These are phyloP conservation scores for Bombylius major DNA, from an alignment of 2,888 invertebrate genomes.

Conservation along the genomic window DNA sequence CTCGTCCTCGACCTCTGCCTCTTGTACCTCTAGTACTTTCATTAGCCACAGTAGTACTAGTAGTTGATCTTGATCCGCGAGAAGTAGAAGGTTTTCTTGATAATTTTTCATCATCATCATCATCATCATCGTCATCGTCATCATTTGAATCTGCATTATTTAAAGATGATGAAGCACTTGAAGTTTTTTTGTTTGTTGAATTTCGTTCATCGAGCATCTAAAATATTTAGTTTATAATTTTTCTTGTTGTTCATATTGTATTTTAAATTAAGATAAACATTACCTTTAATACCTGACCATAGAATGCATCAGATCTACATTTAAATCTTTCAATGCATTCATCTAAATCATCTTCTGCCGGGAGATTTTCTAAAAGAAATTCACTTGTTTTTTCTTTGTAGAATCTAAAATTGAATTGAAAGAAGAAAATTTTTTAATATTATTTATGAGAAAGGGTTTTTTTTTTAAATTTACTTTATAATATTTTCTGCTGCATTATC, in stretches of 20 bases:
- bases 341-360: conserved; percentile 38
- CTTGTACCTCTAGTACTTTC: conserved; percentile 19
- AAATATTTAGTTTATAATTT: background rate
- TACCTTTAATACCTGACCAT: conserved; percentile 10
- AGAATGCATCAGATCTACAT: conserved; percentile 16
- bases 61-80: background rate
- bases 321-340: conserved; percentile 39
- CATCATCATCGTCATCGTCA: conserved; percentile 36
- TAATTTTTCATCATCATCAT: background rate
- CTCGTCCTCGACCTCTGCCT: conserved; percentile 15
- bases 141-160: conserved; percentile 31
- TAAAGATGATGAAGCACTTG: conserved; percentile 20
- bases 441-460: background rate
- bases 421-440: background rate
- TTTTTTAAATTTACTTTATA: conserved; percentile 24
- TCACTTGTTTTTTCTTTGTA: conserved; percentile 41
- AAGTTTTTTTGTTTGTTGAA: conserved; percentile 2
- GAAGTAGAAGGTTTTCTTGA: background rate
- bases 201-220: conserved; percentile 13
- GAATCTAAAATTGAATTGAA: conserved; percentile 24
- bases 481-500: conserved; percentile 41
- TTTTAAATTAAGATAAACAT: background rate
- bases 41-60: conserved; percentile 1
- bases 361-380: conserved; percentile 39
- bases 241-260: too few relatives aligned